Percentiles rank a stretch among this genome's conserved stretches.
phyloP scores from a whole-genome alignment of 2,888 invertebrate genomes.

The Epinotia nisella region DNA sequence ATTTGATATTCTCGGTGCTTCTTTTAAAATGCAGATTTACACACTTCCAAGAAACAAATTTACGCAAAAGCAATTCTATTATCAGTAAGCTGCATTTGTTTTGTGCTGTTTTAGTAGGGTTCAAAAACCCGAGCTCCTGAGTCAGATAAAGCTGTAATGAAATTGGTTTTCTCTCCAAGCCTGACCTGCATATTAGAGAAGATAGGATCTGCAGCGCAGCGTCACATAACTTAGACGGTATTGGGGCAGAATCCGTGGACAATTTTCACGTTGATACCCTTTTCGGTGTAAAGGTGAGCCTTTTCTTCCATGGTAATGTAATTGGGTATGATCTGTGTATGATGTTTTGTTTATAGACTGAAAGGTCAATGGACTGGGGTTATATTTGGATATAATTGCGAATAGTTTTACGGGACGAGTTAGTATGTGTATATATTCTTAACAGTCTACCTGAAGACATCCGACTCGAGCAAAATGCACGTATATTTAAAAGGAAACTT shows the following conservation, averaged over 20 bases:
- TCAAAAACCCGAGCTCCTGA: conserved; percentile 50
- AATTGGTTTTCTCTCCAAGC: conserved; percentile 59
- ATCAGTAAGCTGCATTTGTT: conserved; percentile 32
- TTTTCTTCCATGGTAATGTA: conserved; percentile 43
- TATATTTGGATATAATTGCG: not conserved
- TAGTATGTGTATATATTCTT: too few relatives aligned
- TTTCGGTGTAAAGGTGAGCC: conserved; percentile 50
- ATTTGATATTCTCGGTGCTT: too few relatives aligned
- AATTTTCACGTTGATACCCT: conserved; percentile 63
- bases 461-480: too few relatives aligned
- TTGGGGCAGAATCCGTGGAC: conserved; percentile 48
- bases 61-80: conserved; percentile 37
- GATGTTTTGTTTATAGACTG: not conserved
- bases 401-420: not conserved
- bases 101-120: conserved; percentile 32
- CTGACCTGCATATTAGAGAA: conserved; percentile 53
- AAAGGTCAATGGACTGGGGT: not conserved
- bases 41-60: too few relatives aligned
- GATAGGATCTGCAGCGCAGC: conserved; percentile 51
- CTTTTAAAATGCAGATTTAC: too few relatives aligned
- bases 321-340: conserved; percentile 34
- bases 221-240: conserved; percentile 53
- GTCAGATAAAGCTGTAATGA: conserved; percentile 62
- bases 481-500: too few relatives aligned
- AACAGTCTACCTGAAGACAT: too few relatives aligned